Conservation (phyloP, 2,797 vertebrate species). For the Ptychadena robeensis region DNA sequence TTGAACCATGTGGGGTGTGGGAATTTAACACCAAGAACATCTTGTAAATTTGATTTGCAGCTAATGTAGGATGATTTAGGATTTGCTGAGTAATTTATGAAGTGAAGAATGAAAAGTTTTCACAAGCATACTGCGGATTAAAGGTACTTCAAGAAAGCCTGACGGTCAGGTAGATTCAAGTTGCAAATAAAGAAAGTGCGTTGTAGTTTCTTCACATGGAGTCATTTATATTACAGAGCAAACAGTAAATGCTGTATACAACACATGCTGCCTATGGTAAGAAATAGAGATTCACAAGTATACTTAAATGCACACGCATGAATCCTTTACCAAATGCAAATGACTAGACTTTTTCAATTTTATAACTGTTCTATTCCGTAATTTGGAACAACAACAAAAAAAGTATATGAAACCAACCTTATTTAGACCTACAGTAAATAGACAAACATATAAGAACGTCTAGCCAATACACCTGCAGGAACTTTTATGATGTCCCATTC, state of each 20-base stretch:
- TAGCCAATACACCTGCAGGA: too few relatives aligned
- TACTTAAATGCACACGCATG: neutral
- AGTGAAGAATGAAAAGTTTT: slow-evolving; percentile 44
- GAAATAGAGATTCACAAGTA: neutral
- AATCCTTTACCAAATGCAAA: too few relatives aligned
- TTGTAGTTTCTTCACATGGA: neutral
- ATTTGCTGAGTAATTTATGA: slow-evolving; percentile 41
- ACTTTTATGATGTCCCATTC: too few relatives aligned
- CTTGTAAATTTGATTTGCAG: slow-evolving; percentile 55
- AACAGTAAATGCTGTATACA: slow-evolving; percentile 3
- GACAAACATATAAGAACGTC: too few relatives aligned
- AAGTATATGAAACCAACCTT: too few relatives aligned
- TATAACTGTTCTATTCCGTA: too few relatives aligned
- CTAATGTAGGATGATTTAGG: slow-evolving; percentile 36
- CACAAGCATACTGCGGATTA: slow-evolving; percentile 36
- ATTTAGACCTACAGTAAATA: too few relatives aligned
- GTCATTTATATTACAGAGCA: slow-evolving; percentile 18
- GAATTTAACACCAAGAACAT: slow-evolving; percentile 22
- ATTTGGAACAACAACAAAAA: too few relatives aligned
- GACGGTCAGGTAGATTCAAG: neutral
- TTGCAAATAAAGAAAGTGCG: neutral
- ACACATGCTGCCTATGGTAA: neutral
- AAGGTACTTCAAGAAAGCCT: slow-evolving; percentile 10
- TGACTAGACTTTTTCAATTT: too few relatives aligned
- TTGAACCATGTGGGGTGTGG: neutral